Evolutionary conservation across 2,797 vertebrate genomes (phyloP), one percentile per base, ranked within the genome.

Genomic region (Steatocranus sp.): DNA sequence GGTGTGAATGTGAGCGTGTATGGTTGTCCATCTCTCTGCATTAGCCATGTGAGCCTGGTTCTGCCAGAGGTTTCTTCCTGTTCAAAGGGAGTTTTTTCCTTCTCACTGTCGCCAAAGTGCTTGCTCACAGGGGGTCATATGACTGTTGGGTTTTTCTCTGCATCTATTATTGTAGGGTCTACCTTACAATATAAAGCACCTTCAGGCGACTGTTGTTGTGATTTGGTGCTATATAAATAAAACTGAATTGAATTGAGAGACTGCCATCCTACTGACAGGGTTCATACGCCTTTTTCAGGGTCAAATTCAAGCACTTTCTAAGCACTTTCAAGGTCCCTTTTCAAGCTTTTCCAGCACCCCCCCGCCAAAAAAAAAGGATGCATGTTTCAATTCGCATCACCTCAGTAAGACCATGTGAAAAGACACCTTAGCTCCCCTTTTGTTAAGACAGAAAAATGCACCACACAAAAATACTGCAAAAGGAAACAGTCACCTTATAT

Each of bases 101-200:
- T 56, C 25, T 10, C 53, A 30, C 14, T 0, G 2, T 30, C 0
- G 0, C 53, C 9, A 32, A 58, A 58, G 27, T 32, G 27, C 54
- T 58, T 56, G 54, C 51, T 48, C 46, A 48, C 15, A 48, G 15
- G 43, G 15, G 43, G 46, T 18, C 46, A 48, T 18, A 8, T 48
- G 46, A 18, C n/a, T 56, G 25, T 30, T 56, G 53, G 53, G 0
- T 56, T 56, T 56, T 56, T 56, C 53, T 56, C 53, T 56, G 53
- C 10, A 0, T 56, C 25, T 56, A 56, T 56, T 30, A 18, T 2
- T 30, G 5, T 56, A 56, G 5, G 27, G 8, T 56, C 53, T 56
- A 18, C 0, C 8, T 18, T 56, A 56, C 27, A 32, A 4, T 3
- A 56, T 56, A 56, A 56, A 56, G 6, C 54, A 18, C 9, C 15